phyloP scores from a whole-genome alignment of 1,140 invertebrate genomes.

The Glossosoma conforme region DNA sequence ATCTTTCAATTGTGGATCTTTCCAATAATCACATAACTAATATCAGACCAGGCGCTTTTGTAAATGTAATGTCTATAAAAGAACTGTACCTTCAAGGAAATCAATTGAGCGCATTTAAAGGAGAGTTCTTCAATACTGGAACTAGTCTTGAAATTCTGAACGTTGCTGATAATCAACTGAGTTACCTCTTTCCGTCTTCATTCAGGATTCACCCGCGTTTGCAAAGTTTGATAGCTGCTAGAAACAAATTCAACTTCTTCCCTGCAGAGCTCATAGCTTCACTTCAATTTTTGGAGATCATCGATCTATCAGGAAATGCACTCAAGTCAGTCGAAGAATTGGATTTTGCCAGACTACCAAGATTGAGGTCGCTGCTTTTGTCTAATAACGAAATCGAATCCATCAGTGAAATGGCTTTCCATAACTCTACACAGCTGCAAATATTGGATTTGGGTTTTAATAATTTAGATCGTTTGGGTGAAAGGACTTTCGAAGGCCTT shows the following conservation, averaged over 20 bases:
- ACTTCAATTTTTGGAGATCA: slow-evolving; percentile 65
- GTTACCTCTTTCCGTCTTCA: slow-evolving; percentile 73
- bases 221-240: slow-evolving; percentile 58
- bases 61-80: slow-evolving; percentile 64
- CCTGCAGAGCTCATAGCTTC: slow-evolving; percentile 72
- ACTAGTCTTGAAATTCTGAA: slow-evolving; percentile 69
- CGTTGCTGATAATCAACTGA: slow-evolving; percentile 70
- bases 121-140: slow-evolving; percentile 69
- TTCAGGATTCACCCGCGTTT: slow-evolving; percentile 76
- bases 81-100: slow-evolving; percentile 65
- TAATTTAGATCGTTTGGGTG: slow-evolving; percentile 67
- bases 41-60: slow-evolving; percentile 64
- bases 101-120: slow-evolving; percentile 69
- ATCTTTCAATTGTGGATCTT: slow-evolving; percentile 66
- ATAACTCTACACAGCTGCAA: slow-evolving; percentile 86
- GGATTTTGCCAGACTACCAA: slow-evolving; percentile 74
- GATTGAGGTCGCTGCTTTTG: slow-evolving; percentile 63
- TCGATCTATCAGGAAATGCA: slow-evolving; percentile 73
- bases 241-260: slow-evolving; percentile 78
- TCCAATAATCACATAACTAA: slow-evolving; percentile 72
- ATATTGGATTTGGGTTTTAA: slow-evolving; percentile 72
- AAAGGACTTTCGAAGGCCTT: slow-evolving; percentile 78
- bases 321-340: slow-evolving; percentile 74
- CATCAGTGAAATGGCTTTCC: slow-evolving; percentile 80
- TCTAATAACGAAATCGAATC: slow-evolving; percentile 71